These are phyloP conservation scores for Addax nasomaculatus DNA, from an alignment of 2,113 vertebrate species.

Conservation along the genomic window DNA sequence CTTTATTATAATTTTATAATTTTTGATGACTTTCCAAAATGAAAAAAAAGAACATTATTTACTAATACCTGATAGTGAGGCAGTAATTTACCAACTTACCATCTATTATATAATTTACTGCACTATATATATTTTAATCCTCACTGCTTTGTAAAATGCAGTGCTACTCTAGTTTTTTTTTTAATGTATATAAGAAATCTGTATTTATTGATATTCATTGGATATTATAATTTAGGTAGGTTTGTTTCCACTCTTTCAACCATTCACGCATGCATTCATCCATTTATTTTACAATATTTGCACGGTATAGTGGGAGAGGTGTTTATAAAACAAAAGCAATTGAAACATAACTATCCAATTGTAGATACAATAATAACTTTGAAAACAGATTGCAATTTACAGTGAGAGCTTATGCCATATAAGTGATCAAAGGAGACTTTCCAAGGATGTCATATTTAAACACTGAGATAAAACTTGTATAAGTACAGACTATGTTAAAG, in stretches of 20 bases:
- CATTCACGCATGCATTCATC: not conserved
- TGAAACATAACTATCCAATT: slow-evolving; percentile 24
- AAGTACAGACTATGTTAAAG: not conserved
- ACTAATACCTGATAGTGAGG: not conserved
- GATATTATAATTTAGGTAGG: not conserved
- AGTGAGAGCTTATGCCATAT: not conserved
- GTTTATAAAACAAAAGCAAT: slow-evolving; percentile 27
- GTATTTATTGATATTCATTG: not conserved
- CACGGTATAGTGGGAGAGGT: not conserved
- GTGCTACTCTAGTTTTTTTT: not conserved
- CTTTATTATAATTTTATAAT: not conserved
- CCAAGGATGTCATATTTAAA: not conserved
- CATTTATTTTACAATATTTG: slow-evolving; percentile 36
- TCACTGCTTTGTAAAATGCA: not conserved
- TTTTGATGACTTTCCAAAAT: not conserved
- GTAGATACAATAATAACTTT: not conserved
- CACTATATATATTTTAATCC: not conserved
- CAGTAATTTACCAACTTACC: not conserved
- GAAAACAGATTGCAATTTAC: not conserved
- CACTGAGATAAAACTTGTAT: not conserved
- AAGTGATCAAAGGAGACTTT: not conserved
- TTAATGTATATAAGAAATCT: not conserved
- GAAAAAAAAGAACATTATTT: not conserved
- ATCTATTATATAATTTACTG: not conserved
- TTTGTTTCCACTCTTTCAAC: not conserved